Conservation (phyloP, 1,140 invertebrate genomes). For the Cotesia chilonis region DNA sequence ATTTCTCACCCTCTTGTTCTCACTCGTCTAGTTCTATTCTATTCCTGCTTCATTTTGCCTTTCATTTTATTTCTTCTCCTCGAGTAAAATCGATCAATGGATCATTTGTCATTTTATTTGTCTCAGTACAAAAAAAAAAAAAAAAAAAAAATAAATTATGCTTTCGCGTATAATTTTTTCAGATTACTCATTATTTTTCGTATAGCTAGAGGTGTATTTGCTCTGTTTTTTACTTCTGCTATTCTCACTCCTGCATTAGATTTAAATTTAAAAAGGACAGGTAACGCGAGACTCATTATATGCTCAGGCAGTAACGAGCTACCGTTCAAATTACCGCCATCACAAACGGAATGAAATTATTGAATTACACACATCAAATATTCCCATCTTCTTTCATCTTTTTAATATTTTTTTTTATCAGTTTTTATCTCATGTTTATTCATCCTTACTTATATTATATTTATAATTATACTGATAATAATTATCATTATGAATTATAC, state of each 20-base stretch:
- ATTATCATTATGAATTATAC: no score
- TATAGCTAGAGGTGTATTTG: background rate
- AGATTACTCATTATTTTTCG: no score
- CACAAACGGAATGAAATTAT: slow-evolving; percentile 54
- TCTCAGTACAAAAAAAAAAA: no score
- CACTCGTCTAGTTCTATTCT: background rate
- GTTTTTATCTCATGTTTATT: background rate
- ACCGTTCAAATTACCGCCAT: slow-evolving; percentile 53
- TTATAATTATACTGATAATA: no score
- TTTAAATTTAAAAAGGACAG: slow-evolving; percentile 3
- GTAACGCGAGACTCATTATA: slow-evolving; percentile 58
- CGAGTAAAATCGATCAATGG: background rate
- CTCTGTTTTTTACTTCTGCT: slow-evolving; percentile 1
- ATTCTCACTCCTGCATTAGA: background rate
- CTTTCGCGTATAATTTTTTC: no score
- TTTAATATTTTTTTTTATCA: slow-evolving; percentile 5
- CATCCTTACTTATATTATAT: no score
- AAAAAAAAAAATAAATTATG: no score
- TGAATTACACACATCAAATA: slow-evolving; percentile 49
- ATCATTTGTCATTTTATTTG: background rate
- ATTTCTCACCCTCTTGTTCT: slow-evolving; percentile 8
- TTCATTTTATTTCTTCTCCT: background rate
- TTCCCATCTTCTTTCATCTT: slow-evolving; percentile 11
- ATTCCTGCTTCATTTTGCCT: background rate
- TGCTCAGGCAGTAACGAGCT: slow-evolving; percentile 50